Conservation (phyloP, 1,140 invertebrate genomes). For the Monomorium pharaonis region DNA sequence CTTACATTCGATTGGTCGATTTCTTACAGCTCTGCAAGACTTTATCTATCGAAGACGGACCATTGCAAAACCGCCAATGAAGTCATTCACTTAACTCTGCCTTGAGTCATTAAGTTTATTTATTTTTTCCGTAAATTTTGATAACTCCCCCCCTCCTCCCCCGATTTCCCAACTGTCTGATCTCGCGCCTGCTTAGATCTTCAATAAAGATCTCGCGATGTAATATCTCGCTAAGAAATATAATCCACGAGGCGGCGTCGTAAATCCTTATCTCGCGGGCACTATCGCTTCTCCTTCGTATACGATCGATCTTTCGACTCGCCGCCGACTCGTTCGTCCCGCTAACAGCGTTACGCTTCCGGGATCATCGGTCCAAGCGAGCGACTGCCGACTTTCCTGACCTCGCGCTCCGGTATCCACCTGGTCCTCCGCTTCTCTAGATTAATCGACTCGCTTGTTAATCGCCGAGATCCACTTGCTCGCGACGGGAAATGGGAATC, state of each 20-base stretch:
- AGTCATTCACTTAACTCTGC: background rate
- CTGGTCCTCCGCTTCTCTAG: conserved; percentile 11
- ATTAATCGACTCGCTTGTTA: conserved; percentile 30
- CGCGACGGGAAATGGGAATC: conserved; percentile 1
- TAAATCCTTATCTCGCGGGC: conserved; percentile 13
- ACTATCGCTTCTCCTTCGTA: background rate
- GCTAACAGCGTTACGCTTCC: conserved; percentile 41
- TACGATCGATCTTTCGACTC: conserved; percentile 6
- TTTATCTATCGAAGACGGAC: no score
- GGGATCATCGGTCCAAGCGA: conserved; percentile 50
- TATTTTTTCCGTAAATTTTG: background rate
- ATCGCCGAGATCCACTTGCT: background rate
- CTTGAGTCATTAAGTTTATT: background rate
- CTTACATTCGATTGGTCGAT: no score
- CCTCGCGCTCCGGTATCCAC: conserved; percentile 30
- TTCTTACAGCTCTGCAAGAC: no score
- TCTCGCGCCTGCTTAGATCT: background rate
- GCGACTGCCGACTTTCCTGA: conserved; percentile 48
- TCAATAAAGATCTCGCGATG: background rate
- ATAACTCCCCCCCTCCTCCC: no score
- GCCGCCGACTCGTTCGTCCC: background rate
- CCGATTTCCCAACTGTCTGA: no score
- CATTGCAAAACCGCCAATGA: no score
- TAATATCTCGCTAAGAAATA: background rate
- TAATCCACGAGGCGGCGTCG: background rate